Evolutionary conservation across 2,888 invertebrate genomes (phyloP).

Genomic region (Brachypterus glaber): DNA sequence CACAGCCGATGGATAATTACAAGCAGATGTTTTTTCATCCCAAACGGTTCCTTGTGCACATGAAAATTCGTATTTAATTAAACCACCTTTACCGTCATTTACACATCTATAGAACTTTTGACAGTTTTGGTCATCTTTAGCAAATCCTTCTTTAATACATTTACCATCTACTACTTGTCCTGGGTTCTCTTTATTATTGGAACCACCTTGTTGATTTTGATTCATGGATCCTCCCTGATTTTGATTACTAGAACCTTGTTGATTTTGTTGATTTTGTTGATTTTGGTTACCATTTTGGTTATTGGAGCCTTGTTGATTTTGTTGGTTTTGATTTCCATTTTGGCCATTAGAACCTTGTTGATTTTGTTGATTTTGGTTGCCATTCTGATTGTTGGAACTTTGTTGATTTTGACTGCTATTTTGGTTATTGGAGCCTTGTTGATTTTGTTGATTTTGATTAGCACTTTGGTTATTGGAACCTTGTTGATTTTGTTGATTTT

Average conservation of each 20-base stretch:
- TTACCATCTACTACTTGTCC: constrained; percentile 7
- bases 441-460: constrained; percentile 17
- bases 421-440: constrained; percentile 12
- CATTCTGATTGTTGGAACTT: constrained; percentile 14
- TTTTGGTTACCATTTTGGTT: constrained; percentile 6
- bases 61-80: constrained; percentile 58
- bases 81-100: constrained; percentile 49
- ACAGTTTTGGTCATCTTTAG: constrained; percentile 56
- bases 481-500: constrained; percentile 8
- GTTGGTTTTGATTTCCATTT: constrained; percentile 4
- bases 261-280: constrained; percentile 7
- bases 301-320: constrained; percentile 6
- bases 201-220: constrained; percentile 5
- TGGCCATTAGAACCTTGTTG: constrained; percentile 11
- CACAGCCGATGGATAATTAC: constrained; percentile 61
- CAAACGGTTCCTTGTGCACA: constrained; percentile 72
- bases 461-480: too few species aligned
- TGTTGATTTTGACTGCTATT: constrained; percentile 12
- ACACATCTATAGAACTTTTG: constrained; percentile 71
- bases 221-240: constrained; percentile 39
- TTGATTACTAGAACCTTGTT: not conserved
- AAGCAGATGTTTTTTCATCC: constrained; percentile 57
- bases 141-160: constrained; percentile 58
- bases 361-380: constrained; percentile 5
- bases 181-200: constrained; percentile 2